Evolutionary conservation across 2,113 vertebrate genomes (phyloP), one percentile per base, ranked within the genome.

Genomic region (Pelecanoides urinatrix): DNA sequence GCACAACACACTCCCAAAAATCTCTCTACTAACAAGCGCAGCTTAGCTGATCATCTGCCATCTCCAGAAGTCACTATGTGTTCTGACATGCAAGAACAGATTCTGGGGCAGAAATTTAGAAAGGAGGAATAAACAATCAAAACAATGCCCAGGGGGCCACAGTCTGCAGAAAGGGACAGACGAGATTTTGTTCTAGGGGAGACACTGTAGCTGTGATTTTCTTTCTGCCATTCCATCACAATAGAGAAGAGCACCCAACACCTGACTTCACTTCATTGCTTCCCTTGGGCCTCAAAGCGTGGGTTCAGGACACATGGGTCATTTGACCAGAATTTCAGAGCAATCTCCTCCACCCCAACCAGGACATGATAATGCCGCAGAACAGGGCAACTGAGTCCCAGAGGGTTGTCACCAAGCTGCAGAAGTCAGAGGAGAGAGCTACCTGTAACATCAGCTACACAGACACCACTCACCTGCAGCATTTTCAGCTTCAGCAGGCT

Each of bases 281-380:
- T 40, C 59, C 36, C 49, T 26, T 20, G 19, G 38, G 62, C 13
- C 13, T 47, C 62, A 45, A 22, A 45, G 17, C 52, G 27, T 2
- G 8, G 38, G 47, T 25, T 50, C 29, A 20, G 56, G 42, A 59
- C 13, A 18, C 0, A 15, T 0, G 1, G 30, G 49, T 29, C 40
- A 73, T 16, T 27, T 26, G 26, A 45, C n/a, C 75, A 55, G 42
- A 71, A 77, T 34, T 76, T 80, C 63, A 62, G 11, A n/a, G 67
- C 49, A 34, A 26, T 8, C 44, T 68, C 49, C 29, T 74, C 59
- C 50, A 58, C 34, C 22, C 40, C 34, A 75, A 7, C 34, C 56
- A 71, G 66, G 76, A 58, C n/a, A 70, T 0, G 1, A 23, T 7
- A n/a, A 40, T 6, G 36, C 38, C n/a, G 71, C 58, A 68, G n/a